Evolutionary conservation across 2,113 vertebrate species (phyloP), one percentile per base, ranked within the genome.

Genomic region (Indicator indicator): DNA sequence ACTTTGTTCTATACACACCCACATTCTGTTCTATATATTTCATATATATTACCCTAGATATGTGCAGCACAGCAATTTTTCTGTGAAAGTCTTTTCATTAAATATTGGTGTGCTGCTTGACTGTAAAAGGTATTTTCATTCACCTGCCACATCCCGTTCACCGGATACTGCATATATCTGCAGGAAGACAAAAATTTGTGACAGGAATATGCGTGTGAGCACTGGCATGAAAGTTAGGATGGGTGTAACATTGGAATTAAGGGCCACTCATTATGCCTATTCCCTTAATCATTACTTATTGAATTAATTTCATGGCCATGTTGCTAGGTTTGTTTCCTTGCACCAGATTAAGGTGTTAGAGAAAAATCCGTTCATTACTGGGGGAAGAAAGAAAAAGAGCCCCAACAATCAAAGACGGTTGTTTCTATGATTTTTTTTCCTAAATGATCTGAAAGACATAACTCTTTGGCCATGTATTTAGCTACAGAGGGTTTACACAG

Each of bases 401-500:
- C 2, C 6, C 11, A 60, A 6, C 32, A 84, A 58, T 74, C 81
- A 83, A 83, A 95, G 65, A 46, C 0, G 0, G 36, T 54, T 89
- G 64, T 86, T 85, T 38, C 75, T 44, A 30, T 77, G 60, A 80
- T 33, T 59, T 86, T 63, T 85, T 94, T 95, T 86, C 76, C 54
- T 84, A 75, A 88, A 80, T 65, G n/a, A 88, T 90, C 62, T 78
- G 69, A 91, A 95, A 96, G 65, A 75, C 50, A 32, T 50, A 93
- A 33, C 16, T 90, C 70, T 94, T 89, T 90, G 83, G 95, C 88
- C 58, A 70, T 83, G 30, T 46, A 81, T 91, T 93, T 93, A 86
- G 24, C 83, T 90, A 74, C 54, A 83, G 60, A 84, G 59, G 63
- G 44, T 90, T 94, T 95, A 72, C 63, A 90, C 72, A 86, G 69